Evolutionary conservation across 2,888 invertebrate species (phyloP).

Genomic region (Heliconius ethilla): DNA sequence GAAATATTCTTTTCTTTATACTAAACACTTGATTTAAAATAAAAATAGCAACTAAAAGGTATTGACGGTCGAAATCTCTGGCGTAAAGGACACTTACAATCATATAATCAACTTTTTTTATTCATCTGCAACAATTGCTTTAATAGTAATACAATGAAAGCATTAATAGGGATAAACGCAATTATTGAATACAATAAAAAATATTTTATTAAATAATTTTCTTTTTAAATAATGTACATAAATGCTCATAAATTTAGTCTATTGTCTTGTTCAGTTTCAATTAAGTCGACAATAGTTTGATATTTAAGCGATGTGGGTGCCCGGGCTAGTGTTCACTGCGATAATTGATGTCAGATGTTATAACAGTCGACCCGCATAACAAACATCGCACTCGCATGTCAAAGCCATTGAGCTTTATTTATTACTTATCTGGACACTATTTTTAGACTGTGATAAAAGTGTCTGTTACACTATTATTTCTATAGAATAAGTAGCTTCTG

Average conservation of each 20-base stretch:
- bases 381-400: constrained; percentile 26
- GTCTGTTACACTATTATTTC: constrained; percentile 28
- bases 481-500: background rate
- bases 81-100: too few species aligned
- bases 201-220: too few species aligned
- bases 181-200: too few species aligned
- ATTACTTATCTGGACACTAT: constrained; percentile 30
- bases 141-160: too few species aligned
- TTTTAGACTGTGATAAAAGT: constrained; percentile 24
- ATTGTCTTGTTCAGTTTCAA: constrained; percentile 9
- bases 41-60: too few species aligned
- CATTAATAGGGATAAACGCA: too few species aligned
- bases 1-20: too few species aligned
- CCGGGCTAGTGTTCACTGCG: constrained; percentile 9
- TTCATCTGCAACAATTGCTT: too few species aligned
- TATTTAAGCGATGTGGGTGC: constrained; percentile 34
- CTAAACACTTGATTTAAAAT: too few species aligned
- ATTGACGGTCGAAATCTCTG: too few species aligned
- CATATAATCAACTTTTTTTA: too few species aligned
- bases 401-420: constrained; percentile 33
- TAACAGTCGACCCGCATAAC: constrained; percentile 40
- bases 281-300: background rate
- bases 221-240: background rate
- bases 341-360: constrained; percentile 26
- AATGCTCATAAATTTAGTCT: background rate